Base-by-base conservation (phyloP, 2,888 invertebrate genomes). In the Caenorhabditis parvicauda region DNA sequence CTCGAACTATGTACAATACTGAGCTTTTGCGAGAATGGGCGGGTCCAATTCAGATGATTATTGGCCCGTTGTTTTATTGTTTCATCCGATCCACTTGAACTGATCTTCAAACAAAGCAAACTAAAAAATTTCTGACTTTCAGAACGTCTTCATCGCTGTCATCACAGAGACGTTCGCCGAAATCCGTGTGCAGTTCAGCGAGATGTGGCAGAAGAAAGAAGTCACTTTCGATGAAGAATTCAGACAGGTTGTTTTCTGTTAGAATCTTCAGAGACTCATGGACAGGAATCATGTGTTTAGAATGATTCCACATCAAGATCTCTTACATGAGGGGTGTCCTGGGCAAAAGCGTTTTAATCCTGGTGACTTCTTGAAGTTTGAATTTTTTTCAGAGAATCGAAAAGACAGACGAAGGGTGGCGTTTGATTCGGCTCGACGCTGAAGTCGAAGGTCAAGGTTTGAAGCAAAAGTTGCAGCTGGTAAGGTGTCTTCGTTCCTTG, bases 111-210 rank as follows among this genome's bases (percentile, higher is more conserved):
- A n/a, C n/a, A n/a, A n/a, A n/a, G 12, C 22, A 9, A 47, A n/a
- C n/a, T n/a, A n/a, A n/a, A n/a, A n/a, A n/a, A n/a, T n/a, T n/a
- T n/a, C n/a, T n/a, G 17, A 32, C 35, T 25, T 75, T 37, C 75
- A 86, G 86, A 99, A 99, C 82, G 98, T 99, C 58, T 98, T 99
- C 87, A 99, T 99, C 83, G 98, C 98, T 71, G 98, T 98, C 1
- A 98, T 99, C 73, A 99, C 96, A 2, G 85, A 85, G 72, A 86
- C 85, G 1, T 86, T 85, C 72, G 85, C 85, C 42, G 85, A 85
- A 78, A 84, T 85, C 74, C 87, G 98, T 66, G 98, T 99, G 0
- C 98, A 99, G 83, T 98, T 99, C 82, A 96, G 98, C 83, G 96
- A 98, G 84, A 96, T 98, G 94, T 99, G 98, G 98, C 70, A 71